Evolutionary conservation across 1,140 invertebrate genomes (phyloP).

Genomic region (Macrosteles quadrilineatus): DNA sequence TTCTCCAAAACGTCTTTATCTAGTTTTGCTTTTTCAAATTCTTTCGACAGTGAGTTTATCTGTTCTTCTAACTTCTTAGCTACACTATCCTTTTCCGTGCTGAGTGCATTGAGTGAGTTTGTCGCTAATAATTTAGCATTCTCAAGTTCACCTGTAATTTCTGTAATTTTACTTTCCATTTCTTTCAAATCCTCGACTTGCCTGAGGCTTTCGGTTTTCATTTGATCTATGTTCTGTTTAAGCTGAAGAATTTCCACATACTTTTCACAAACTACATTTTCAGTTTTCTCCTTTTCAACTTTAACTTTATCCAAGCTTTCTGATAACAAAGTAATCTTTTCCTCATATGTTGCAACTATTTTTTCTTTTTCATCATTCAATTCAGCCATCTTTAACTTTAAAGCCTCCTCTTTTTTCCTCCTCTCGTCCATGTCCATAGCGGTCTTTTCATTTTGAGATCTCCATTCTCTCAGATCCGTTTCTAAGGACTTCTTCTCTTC

Average conservation of each 20-base stretch:
- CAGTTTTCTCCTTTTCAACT: conserved; percentile 41
- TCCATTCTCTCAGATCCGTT: conserved; percentile 1
- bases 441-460: not conserved
- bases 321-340: conserved; percentile 16
- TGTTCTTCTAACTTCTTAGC: too few relatives aligned
- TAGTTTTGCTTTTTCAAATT: too few relatives aligned
- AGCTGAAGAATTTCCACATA: conserved; percentile 41
- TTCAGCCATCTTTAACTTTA: not conserved
- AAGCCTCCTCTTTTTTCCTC: not conserved
- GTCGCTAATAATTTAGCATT: too few relatives aligned
- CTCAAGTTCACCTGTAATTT: conserved; percentile 27
- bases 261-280: conserved; percentile 43
- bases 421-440: not conserved
- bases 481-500: conserved; percentile 30
- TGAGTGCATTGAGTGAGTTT: too few relatives aligned
- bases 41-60: too few relatives aligned
- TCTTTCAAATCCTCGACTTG: conserved; percentile 36
- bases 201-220: conserved; percentile 25
- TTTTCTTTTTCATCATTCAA: not conserved
- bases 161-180: conserved; percentile 35
- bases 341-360: not conserved
- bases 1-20: too few relatives aligned
- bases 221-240: conserved; percentile 38
- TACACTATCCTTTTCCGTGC: too few relatives aligned
- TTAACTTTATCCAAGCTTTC: conserved; percentile 34